Evolutionary conservation across 2,888 invertebrate species (phyloP), one percentile per base, ranked within the genome.

Genomic region (Mythimna pallens): DNA sequence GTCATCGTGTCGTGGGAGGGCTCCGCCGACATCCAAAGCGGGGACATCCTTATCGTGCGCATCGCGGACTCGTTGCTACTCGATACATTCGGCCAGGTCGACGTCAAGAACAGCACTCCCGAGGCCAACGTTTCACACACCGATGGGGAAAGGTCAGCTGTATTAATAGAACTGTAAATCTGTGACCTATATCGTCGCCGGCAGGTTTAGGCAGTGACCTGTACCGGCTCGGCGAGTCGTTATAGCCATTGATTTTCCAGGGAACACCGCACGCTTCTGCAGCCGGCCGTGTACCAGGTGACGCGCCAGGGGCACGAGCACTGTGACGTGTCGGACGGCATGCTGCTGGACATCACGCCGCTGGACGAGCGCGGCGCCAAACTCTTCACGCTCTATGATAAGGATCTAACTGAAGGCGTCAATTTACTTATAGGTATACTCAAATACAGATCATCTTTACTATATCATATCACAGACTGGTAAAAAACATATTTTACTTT

Each of bases 351-450:
- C 92, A 97, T 97, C 85, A 97, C 97, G 65, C 97, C 97, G 17
- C 95, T 97, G 78, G 97, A 97, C 87, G 97, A 97, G 84, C 97
- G 97, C 87, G 97, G 97, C 62, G 91, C 94, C 30, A 97, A 97
- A 88, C 96, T 98, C 82, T 97, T 98, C 90, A 97, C 97, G 9
- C 95, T 98, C 43, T 97, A 97, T 89, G 98, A 98, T 91, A 97
- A 97, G 93, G 97, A 98, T 92, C 96, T 98, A 79, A 97, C 97
- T 65, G 97, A 97, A 91, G 98, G 98, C 81, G 97, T 97, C 89
- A 98, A 98, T 94, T 96, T 97, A 86, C 96, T 97, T 85, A 97
- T 97, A 95, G 98, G 97, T 97, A n/a, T n/a, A 84, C 63, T 40
- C 22, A 69, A 30, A 69, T 34, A 62, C 8, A 65, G 43, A n/a